Conservation (phyloP, 2,797 vertebrate species). For the Ptychobarbus kaznakovi region DNA sequence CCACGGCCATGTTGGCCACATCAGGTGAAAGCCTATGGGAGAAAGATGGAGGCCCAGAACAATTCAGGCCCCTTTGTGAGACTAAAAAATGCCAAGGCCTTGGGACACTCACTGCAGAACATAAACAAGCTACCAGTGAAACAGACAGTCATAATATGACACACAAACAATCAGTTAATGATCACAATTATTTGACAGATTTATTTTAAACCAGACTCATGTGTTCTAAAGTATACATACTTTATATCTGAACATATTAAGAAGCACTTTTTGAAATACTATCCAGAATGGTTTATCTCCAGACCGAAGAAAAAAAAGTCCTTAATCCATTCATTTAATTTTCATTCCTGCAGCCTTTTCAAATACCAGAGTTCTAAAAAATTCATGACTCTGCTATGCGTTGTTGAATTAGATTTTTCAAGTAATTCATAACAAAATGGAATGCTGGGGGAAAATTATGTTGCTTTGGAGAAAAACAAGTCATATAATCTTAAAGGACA, state of each 20-base stretch:
- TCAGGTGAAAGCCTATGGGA: conserved; percentile 13
- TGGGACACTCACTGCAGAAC: conserved; percentile 27
- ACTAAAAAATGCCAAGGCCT: conserved; percentile 3
- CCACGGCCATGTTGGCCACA: conserved; percentile 16
- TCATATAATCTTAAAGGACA: not conserved
- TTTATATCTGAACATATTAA: not conserved
- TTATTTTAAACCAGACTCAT: not conserved
- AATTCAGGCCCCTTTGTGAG: conserved; percentile 18
- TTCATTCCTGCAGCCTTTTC: conserved; percentile 27
- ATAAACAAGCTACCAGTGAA: conserved; percentile 41
- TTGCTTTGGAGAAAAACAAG: not conserved
- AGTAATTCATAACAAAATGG: conserved; percentile 41
- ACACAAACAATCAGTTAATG: not conserved
- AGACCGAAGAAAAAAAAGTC: not conserved
- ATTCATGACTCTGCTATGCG: conserved; percentile 5
- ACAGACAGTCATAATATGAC: not conserved
- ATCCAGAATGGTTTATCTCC: not conserved
- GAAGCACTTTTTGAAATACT: not conserved
- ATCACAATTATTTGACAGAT: not conserved
- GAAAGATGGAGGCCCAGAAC: conserved; percentile 39
- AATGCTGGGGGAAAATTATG: conserved; percentile 7
- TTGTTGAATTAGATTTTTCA: conserved; percentile 22
- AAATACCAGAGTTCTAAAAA: conserved; percentile 37
- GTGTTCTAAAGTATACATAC: not conserved
- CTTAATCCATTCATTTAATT: conserved; percentile 31